These are phyloP conservation scores for Mormoops blainvillei DNA, from an alignment of 2,113 vertebrate genomes.

Conservation along the genomic window DNA sequence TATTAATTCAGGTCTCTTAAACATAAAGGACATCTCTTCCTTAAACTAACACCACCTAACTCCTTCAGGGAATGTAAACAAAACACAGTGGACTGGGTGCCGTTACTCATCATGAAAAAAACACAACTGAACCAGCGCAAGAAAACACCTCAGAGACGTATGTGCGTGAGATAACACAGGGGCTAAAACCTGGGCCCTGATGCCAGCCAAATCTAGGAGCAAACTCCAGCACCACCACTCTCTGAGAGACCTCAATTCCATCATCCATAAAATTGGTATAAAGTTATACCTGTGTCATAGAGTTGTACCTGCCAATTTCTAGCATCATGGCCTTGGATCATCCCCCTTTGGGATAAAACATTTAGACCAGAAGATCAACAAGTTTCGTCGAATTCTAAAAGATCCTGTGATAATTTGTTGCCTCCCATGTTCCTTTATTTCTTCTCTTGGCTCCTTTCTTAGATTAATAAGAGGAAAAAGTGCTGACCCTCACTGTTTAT, in stretches of 20 bases:
- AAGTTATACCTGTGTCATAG: not conserved
- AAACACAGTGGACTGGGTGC: not conserved
- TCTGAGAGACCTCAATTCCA: not conserved
- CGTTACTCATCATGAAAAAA: not conserved
- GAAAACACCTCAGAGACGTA: fast-evolving
- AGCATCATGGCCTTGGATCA: not conserved
- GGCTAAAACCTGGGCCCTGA: not conserved
- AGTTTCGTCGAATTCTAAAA: not conserved
- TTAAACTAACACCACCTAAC: not conserved
- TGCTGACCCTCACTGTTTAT: not conserved
- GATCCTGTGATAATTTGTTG: not conserved
- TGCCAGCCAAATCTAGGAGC: not conserved
- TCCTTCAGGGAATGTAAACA: not conserved
- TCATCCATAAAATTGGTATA: not conserved
- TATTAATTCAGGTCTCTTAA: not conserved
- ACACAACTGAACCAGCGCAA: not conserved
- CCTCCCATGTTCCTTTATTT: not conserved
- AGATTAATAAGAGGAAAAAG: not conserved
- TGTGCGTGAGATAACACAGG: not conserved
- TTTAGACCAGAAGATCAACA: not conserved
- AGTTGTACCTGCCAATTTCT: not conserved
- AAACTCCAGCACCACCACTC: not conserved
- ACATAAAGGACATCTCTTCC: not conserved
- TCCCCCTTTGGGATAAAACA: not conserved
- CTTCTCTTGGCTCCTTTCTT: not conserved